These are phyloP conservation scores for Scomber scombrus DNA, from an alignment of 2,113 vertebrate genomes.

Conservation along the genomic window DNA sequence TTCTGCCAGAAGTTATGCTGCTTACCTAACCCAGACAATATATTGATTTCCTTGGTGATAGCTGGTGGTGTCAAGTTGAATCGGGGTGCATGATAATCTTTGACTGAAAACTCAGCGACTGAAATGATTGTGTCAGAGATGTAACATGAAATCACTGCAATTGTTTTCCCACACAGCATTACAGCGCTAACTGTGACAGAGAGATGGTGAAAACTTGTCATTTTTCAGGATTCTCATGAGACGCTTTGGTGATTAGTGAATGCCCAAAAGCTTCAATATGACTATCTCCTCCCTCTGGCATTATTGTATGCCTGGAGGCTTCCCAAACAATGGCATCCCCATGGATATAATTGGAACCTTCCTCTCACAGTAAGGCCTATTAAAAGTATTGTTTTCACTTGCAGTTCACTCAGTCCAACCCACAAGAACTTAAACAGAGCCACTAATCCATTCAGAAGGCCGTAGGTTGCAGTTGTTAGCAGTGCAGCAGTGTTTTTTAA, in stretches of 20 bases:
- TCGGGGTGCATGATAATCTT: constrained; percentile 24
- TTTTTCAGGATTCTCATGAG: constrained; percentile 58
- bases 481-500: too few species aligned
- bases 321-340: constrained; percentile 66
- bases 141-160: constrained; percentile 44
- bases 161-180: constrained; percentile 56
- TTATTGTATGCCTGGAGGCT: constrained; percentile 62
- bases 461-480: background rate
- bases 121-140: constrained; percentile 16
- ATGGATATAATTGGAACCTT: constrained; percentile 64
- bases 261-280: constrained; percentile 62
- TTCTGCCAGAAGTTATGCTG: constrained; percentile 21
- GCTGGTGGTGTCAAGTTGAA: constrained; percentile 12
- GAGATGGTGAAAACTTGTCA: constrained; percentile 53
- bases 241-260: constrained; percentile 63
- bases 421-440: constrained; percentile 27
- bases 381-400: constrained; percentile 33
- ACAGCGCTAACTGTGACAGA: constrained; percentile 35
- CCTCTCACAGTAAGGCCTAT: constrained; percentile 28
- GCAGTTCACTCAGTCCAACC: constrained; percentile 15
- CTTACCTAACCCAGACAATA: constrained; percentile 38
- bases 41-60: constrained; percentile 44
- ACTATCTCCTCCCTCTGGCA: constrained; percentile 62
- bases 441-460: constrained; percentile 15
- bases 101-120: constrained; percentile 33